phyloP scores from a whole-genome alignment of 2,888 invertebrate genomes.

The Acrocera orbiculus region DNA sequence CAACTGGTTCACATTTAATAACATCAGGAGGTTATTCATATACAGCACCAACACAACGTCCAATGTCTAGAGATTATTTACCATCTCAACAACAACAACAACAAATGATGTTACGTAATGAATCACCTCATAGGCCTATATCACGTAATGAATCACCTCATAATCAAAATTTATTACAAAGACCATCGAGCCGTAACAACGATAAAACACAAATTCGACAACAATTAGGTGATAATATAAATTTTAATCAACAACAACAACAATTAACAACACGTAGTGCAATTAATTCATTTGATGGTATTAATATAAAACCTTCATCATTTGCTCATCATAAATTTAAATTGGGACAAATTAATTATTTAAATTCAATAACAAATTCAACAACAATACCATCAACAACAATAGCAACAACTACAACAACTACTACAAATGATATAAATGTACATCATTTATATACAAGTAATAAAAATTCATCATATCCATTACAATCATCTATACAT shows the following conservation, averaged over 20 bases:
- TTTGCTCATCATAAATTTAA: constrained; percentile 32
- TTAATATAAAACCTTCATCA: constrained; percentile 22
- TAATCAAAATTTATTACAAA: constrained; percentile 9
- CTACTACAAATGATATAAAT: constrained; percentile 11
- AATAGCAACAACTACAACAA: constrained; percentile 11
- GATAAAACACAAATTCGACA: constrained; percentile 22
- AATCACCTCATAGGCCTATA: constrained; percentile 20
- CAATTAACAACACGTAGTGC: constrained; percentile 4
- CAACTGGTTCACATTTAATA: constrained; percentile 7
- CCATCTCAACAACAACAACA: constrained; percentile 8
- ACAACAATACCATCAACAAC: constrained; percentile 10
- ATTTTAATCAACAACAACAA: constrained; percentile 9
- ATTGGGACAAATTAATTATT: constrained; percentile 20
- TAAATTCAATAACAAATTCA: constrained; percentile 15
- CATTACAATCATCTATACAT: constrained; percentile 13
- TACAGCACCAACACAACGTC: constrained; percentile 13
- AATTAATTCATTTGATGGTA: constrained; percentile 16
- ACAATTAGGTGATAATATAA: constrained; percentile 23
- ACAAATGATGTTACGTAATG: constrained; percentile 16
- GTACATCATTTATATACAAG: constrained; percentile 15
- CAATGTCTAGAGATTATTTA: constrained; percentile 18
- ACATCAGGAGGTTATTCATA: constrained; percentile 9
- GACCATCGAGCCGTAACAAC: constrained; percentile 21
- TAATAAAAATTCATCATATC: constrained; percentile 16
- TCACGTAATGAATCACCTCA: constrained; percentile 23